These are phyloP conservation scores for Chaetura pelagica DNA, from an alignment of 2,113 vertebrate species.

Conservation along the genomic window DNA sequence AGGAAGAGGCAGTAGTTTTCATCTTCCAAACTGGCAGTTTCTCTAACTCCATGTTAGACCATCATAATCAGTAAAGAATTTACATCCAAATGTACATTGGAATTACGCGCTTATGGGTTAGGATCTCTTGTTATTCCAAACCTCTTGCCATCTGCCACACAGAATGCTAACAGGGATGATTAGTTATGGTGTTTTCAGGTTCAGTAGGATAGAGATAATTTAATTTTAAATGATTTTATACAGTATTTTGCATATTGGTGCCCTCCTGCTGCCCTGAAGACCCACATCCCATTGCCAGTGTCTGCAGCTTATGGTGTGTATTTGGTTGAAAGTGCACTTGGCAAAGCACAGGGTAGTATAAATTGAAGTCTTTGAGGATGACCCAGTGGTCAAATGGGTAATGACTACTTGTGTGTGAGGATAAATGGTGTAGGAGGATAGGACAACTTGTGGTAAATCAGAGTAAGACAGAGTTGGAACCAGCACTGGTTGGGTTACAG, in stretches of 20 bases:
- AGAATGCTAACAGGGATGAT: constrained; percentile 17
- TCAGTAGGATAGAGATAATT: neutral
- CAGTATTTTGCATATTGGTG: neutral
- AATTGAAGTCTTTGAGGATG: neutral
- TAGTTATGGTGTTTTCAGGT: constrained; percentile 6
- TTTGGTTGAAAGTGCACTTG: neutral
- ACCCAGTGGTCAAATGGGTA: neutral
- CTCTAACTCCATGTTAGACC: constrained; percentile 26
- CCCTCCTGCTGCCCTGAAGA: neutral
- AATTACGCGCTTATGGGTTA: constrained; percentile 41
- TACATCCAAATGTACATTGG: constrained; percentile 36
- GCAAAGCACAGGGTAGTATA: neutral
- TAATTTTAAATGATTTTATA: neutral
- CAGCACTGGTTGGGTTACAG: neutral
- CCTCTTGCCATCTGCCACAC: constrained; percentile 44
- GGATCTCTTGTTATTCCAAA: constrained; percentile 32
- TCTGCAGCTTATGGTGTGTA: neutral
- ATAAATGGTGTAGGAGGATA: neutral
- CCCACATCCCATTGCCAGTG: neutral
- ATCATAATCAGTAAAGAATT: constrained; percentile 32
- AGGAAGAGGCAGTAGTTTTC: constrained; percentile 40
- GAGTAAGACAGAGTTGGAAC: neutral
- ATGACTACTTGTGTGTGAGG: neutral
- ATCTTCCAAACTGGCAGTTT: constrained; percentile 41
- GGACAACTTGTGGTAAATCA: neutral